Evolutionary conservation across 2,797 vertebrate genomes (phyloP), one percentile per base, ranked within the genome.

Genomic region (Myioborus miniatus): DNA sequence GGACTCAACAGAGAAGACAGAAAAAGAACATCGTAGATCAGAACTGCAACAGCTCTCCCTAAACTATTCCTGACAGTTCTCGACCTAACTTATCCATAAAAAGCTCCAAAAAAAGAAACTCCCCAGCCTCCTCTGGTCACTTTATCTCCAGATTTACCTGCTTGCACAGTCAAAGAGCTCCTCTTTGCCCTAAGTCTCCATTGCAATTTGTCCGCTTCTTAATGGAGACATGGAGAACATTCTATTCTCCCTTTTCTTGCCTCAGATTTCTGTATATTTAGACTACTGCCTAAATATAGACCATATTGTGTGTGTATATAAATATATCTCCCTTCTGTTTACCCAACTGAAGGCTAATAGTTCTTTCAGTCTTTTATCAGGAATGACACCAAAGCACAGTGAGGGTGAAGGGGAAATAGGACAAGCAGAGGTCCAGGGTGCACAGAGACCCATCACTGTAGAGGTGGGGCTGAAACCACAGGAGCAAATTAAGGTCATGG

Each of bases 1-100:
- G 92, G 69, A 85, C 86, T 81, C 46, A 41, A 30, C 85, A 87
- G 89, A 88, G 76, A 86, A 95, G 70, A 64, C 37, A 81, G 58
- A 75, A 96, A 52, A 75, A 88, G 85, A 93, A 13, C n/a, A 47
- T 13, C 65, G 50, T 81, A 72, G 62, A 83, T 90, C 84, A 85
- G 46, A 83, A 80, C 15, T 39, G 60, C 19, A 91, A 87, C 46
- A 43, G 34, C 50, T 86, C 69, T 78, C 27, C 36, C 52, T 65
- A 37, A 96, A 77, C 53, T 64, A 15, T 34, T 92, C 39, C 46
- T 83, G 91, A 90, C 68, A 92, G 65, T 16, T 71, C 55, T 67
- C 17, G 15, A 4, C 86, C 65, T 86, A 60, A 81, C 49, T 70
- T 58, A n/a, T 30, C 65, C 87, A 74, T 70, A 46, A 93, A 84